phyloP scores from a whole-genome alignment of 2,797 vertebrate species.

The Paguma larvata region DNA sequence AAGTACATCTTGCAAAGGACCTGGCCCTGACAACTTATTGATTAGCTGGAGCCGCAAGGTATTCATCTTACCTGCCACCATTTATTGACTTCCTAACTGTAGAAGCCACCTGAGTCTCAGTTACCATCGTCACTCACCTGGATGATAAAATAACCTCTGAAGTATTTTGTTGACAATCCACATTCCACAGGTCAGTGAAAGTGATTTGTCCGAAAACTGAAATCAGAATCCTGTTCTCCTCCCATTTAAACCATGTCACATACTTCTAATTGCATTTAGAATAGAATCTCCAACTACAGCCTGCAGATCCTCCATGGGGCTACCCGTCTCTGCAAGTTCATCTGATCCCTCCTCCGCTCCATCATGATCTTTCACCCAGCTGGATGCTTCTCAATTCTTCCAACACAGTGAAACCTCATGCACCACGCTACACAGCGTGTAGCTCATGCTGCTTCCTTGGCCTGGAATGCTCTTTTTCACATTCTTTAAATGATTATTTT shows the following conservation, averaged over 20 bases:
- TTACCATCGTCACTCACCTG: background rate
- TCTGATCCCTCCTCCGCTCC: background rate
- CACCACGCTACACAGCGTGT: too few species aligned
- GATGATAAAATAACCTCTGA: background rate
- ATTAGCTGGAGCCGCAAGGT: background rate
- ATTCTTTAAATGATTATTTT: background rate
- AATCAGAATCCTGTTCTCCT: background rate
- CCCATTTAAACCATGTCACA: background rate
- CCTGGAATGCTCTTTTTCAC: background rate
- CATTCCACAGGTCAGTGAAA: background rate
- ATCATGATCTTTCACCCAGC: too few species aligned
- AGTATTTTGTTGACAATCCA: background rate
- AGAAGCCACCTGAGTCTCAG: background rate
- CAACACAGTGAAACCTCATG: too few species aligned
- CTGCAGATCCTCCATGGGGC: background rate
- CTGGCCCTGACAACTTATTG: background rate
- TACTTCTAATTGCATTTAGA: background rate
- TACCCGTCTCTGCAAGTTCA: background rate
- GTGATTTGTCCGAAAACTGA: background rate
- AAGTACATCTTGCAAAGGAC: background rate
- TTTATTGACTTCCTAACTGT: background rate
- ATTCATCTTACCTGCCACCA: background rate
- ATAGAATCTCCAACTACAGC: background rate
- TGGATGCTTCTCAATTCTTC: background rate
- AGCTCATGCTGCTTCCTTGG: background rate